phyloP scores from a whole-genome alignment of 1,140 invertebrate genomes.

The Orchestia grillus region DNA sequence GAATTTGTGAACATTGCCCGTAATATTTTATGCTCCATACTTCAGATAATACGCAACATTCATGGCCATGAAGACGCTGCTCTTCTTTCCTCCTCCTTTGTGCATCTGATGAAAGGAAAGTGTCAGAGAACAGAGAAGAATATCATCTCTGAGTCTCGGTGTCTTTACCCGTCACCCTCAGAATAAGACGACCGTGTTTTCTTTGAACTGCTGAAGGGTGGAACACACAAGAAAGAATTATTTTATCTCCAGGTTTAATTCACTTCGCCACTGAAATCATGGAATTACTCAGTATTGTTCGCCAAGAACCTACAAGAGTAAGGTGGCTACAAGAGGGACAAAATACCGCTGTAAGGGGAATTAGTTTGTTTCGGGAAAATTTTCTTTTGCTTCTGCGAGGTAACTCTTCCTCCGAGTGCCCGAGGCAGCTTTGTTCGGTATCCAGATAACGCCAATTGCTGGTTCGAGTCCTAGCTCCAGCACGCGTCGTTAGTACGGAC shows the following conservation, averaged over 20 bases:
- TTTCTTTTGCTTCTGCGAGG: background rate
- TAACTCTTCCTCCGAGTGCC: too few relatives aligned
- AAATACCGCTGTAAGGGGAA: background rate
- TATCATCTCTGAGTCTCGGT: background rate
- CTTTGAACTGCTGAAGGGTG: background rate
- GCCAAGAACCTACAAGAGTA: background rate
- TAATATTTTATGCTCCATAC: too few relatives aligned
- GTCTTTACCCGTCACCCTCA: background rate
- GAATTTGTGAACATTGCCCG: background rate
- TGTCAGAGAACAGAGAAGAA: background rate
- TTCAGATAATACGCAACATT: background rate
- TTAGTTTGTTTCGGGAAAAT: background rate
- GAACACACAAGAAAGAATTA: background rate
- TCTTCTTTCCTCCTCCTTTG: background rate
- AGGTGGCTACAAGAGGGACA: background rate
- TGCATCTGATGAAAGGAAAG: background rate
- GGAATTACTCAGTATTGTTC: background rate
- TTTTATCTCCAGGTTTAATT: background rate
- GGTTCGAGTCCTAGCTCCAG: background rate
- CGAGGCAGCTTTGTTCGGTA: too few relatives aligned
- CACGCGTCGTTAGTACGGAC: background rate
- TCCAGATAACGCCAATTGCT: background rate
- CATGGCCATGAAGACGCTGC: background rate
- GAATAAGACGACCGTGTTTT: background rate
- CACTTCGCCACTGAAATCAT: background rate